A percentile compares a stretch with the other conserved stretches of the same genome.
phyloP scores from a whole-genome alignment of 2,888 invertebrate genomes.

The Diloba caeruleocephala region DNA sequence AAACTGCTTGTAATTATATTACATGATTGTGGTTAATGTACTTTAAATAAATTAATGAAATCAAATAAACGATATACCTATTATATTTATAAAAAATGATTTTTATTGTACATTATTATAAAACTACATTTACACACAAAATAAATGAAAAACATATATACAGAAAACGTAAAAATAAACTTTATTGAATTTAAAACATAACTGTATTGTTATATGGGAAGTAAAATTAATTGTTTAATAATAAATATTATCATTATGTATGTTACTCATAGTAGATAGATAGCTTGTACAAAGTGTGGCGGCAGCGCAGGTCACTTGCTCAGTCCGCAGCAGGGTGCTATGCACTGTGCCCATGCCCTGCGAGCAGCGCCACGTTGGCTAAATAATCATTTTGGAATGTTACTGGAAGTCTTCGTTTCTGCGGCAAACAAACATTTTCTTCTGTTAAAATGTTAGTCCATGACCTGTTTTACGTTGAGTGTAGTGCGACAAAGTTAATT shows the following conservation, averaged over 20 bases:
- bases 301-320: conserved; percentile 49
- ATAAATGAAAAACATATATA: conserved; percentile 76
- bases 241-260: conserved; percentile 73
- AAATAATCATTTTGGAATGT: conserved; percentile 86
- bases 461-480: conserved; percentile 44
- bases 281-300: conserved; percentile 53
- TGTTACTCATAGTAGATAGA: conserved; percentile 50
- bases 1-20: conserved; percentile 24
- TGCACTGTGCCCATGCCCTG: conserved; percentile 56
- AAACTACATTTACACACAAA: conserved; percentile 55
- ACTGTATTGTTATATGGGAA: conserved; percentile 73
- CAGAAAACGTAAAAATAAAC: conserved; percentile 86
- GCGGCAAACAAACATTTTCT: conserved; percentile 84
- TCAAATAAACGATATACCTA: conserved; percentile 48
- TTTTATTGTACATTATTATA: conserved; percentile 44
- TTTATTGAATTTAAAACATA: conserved; percentile 84
- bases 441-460: conserved; percentile 76
- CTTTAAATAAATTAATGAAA: conserved; percentile 32
- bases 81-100: conserved; percentile 38
- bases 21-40: conserved; percentile 18
- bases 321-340: conserved; percentile 52
- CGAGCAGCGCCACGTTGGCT: conserved; percentile 63
- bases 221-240: conserved; percentile 65
- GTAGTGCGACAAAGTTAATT: conserved; percentile 46
- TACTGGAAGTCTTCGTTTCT: conserved; percentile 86